phyloP scores from a whole-genome alignment of 2,113 vertebrate genomes.

The Hyla sarda region DNA sequence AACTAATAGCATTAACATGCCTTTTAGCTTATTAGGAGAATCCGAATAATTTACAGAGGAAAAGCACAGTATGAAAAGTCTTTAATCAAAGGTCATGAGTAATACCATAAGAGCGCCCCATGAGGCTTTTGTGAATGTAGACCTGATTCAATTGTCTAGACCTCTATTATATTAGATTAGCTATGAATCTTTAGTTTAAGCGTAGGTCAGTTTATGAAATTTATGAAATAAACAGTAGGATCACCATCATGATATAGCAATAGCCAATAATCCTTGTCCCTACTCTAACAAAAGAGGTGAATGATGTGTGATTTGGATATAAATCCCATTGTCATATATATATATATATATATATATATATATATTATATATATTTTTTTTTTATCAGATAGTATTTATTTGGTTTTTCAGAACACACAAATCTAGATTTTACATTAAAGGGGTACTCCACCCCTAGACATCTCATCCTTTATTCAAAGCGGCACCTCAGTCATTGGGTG shows the following conservation, averaged over 20 bases:
- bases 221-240: neutral
- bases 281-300: too few relatives aligned
- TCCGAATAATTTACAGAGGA: neutral
- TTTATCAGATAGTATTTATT: too few relatives aligned
- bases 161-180: neutral
- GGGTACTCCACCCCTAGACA: too few relatives aligned
- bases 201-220: neutral
- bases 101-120: neutral
- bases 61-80: neutral
- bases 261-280: too few relatives aligned
- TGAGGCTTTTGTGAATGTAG: neutral
- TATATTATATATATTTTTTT: too few relatives aligned
- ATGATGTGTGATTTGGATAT: too few relatives aligned
- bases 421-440: too few relatives aligned
- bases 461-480: too few relatives aligned
- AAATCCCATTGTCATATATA: too few relatives aligned
- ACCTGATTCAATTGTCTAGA: neutral
- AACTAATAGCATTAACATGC: conserved; percentile 6
- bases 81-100: neutral
- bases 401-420: too few relatives aligned
- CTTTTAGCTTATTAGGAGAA: neutral
- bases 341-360: too few relatives aligned
- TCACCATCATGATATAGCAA: neutral
- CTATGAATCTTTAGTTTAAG: neutral
- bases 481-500: too few relatives aligned